Evolutionary conservation across 1,140 invertebrate species (phyloP), one percentile per base, ranked within the genome.

Genomic region (Heliconius hewitsoni): DNA sequence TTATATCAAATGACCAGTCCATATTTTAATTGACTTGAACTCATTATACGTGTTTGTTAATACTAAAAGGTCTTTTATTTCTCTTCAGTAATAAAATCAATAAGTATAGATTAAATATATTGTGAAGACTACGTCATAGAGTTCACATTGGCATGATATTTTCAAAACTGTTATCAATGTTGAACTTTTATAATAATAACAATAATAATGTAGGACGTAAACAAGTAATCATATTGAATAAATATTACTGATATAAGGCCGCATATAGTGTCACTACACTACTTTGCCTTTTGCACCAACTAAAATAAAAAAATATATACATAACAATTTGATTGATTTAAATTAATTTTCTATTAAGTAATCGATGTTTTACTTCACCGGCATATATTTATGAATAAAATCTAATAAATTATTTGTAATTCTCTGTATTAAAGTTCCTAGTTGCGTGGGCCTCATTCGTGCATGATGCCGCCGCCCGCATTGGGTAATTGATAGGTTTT

Each of bases 391-490:
- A 37, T 50, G 37, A 78, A 78, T 8, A 66, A 74, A 19, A 18
- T 27, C 37, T 37, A 42, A 19, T 57, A 73, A 30, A 55, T 66
- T 73, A 13, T 81, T 77, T 27, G 13, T 42, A 37, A 75, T 37
- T 23, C 66, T 74, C 27, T 34, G 73, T 30, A 77, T n/a, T 19
- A 71, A 55, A 16, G 18, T 30, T 50, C 55, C 13, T 1, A 27
- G 72, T 76, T 46, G 66, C 52, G 18, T 16, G 8, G 74, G 66
- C 72, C 78, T 76, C 27, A 77, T 82, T 37, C 78, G 66, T 76
- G 79, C 76, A 19, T 79, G 79, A 4, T 66, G 76, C n/a, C 82
- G 79, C 30, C 77, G 66, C 16, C 30, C 37, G 71, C 77, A 52
- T 39, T 60, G 27, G 80, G 11, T 8, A 34, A 77, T 77, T 23